phyloP scores from a whole-genome alignment of 2,113 vertebrate genomes.

The Caloenas nicobarica region DNA sequence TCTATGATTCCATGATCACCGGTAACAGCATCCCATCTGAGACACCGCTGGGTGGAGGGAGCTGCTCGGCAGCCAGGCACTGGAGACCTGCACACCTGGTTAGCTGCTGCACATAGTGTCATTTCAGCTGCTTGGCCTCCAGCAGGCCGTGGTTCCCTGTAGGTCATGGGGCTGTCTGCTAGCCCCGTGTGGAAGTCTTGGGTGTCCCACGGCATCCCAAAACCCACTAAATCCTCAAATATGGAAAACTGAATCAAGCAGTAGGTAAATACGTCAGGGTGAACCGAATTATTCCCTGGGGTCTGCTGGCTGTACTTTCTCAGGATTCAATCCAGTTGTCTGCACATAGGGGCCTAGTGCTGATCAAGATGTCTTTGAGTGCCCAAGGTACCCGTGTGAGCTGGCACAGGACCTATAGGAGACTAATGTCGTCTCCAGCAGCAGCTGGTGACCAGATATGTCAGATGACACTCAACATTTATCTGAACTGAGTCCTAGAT shows the following conservation, averaged over 20 bases:
- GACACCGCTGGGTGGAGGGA: neutral
- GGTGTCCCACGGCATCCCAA: neutral
- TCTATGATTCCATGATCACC: too few relatives aligned
- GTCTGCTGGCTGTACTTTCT: neutral
- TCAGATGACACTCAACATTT: neutral
- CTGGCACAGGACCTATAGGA: neutral
- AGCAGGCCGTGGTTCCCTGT: neutral
- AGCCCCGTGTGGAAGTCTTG: rapidly evolving
- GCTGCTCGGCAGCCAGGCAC: neutral
- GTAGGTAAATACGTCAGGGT: neutral
- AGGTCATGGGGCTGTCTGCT: neutral
- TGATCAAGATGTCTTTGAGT: neutral
- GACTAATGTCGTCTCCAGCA: neutral
- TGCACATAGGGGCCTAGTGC: neutral
- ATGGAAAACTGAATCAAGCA: neutral
- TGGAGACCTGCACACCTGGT: neutral
- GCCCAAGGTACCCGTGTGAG: neutral
- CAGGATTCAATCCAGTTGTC: neutral
- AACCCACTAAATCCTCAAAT: neutral
- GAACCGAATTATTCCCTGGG: neutral
- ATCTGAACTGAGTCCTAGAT: neutral
- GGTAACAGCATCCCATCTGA: neutral
- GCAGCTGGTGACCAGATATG: neutral
- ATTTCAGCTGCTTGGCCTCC: neutral
- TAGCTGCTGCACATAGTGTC: neutral